Base-by-base conservation (phyloP, 2,888 invertebrate genomes). In the Cephus nigrinus region DNA sequence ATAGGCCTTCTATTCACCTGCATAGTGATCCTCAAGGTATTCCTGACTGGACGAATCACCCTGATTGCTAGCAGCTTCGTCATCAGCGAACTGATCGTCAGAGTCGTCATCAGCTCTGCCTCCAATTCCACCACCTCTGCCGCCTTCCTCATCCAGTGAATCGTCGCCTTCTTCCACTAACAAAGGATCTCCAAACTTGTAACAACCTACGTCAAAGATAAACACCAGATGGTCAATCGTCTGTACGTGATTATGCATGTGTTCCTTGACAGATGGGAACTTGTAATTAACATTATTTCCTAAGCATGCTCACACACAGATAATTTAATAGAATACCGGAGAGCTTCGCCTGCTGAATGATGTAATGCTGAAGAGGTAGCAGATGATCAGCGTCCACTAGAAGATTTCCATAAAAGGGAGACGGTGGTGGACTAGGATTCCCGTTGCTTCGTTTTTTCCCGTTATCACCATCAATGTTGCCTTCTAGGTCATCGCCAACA, bases 331-430 rank as follows among this genome's bases (percentile, higher is more conserved):
- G 31, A 30, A 34, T 84, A 94, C 95, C 95, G 80, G 95, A 95
- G 73, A 95, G 92, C 87, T 96, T 96, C 0, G 96, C 96, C 92
- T 97, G 97, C 88, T 97, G 97, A 87, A 97, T 93, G 84, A 97
- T 96, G 88, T 97, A 97, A 92, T 97, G 96, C 91, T 97, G 97
- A 81, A 97, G 92, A 12, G 97, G 97, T 87, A 97, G 91, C 81
- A 97, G 92, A 89, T 97, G 97, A 84, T 94, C 94, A 84, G 91
- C 88, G 78, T 92, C 92, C 72, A 92, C 86, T 77, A 91, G 79
- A 31, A 91, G 83, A 80, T 91, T 91, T 32, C 91, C 91, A 73
- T 91, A 91, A 80, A 88, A 91, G 2, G 91, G 90, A 12, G 90
- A 90, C 12, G 91, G 87, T n/a, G 91, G 90, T 32, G 91, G 90